Percentiles rank a stretch among this genome's conserved stretches.
Conservation (phyloP, 2,113 vertebrate species). For the Smithornis capensis region DNA sequence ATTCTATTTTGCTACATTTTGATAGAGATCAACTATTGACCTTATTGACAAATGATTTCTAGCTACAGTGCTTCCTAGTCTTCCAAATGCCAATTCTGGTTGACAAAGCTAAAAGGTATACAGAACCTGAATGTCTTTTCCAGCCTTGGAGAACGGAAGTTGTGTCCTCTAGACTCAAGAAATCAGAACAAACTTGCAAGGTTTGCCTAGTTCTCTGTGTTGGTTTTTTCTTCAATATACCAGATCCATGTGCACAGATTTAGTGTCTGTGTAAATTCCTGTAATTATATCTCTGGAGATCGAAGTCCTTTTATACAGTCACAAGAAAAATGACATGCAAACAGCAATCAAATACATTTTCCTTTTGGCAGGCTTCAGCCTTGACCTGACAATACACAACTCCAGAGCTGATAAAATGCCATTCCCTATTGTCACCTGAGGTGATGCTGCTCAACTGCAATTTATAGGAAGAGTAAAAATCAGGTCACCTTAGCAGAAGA, state of each 20-base stretch:
- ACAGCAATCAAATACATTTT: not conserved
- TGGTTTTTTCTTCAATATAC: not conserved
- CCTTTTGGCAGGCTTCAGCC: not conserved
- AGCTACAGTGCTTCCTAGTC: not conserved
- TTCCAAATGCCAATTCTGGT: not conserved
- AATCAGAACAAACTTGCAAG: not conserved
- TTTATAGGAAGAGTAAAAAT: not conserved
- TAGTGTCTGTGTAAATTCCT: not conserved
- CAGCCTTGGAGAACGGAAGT: not conserved
- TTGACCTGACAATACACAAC: not conserved
- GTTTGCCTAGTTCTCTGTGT: not conserved
- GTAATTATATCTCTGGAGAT: slow-evolving; percentile 2
- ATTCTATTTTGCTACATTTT: not conserved
- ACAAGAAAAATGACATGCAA: slow-evolving; percentile 8
- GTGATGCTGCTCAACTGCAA: not conserved
- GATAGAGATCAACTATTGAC: not conserved
- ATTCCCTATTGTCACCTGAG: not conserved
- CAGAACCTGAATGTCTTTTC: not conserved
- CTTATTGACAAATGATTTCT: not conserved
- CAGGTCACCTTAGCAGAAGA: not conserved
- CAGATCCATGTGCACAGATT: not conserved
- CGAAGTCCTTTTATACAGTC: not conserved
- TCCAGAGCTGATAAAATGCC: not conserved
- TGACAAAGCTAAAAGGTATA: not conserved
- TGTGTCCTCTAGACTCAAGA: not conserved